Conservation (phyloP, 2,113 vertebrate species). For the Strigops habroptila region DNA sequence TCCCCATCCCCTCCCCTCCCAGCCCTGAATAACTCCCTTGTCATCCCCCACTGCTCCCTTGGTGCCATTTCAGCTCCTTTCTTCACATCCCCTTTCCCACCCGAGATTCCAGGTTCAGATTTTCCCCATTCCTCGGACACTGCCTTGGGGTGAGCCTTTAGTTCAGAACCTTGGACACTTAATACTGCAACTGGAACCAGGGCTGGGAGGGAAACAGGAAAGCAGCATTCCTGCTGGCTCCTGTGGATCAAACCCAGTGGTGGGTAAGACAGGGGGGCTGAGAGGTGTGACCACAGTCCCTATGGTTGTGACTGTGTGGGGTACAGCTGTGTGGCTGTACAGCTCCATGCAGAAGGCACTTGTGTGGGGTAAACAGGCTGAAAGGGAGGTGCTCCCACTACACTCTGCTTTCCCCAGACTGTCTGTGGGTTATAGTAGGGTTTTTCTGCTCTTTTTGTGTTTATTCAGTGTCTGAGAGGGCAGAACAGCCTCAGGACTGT, state of each 20-base stretch:
- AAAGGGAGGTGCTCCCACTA: neutral
- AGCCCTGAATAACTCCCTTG: neutral
- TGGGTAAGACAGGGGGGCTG: neutral
- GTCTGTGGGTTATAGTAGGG: too few species aligned
- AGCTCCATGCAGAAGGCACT: neutral
- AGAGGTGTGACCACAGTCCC: neutral
- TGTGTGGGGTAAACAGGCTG: neutral
- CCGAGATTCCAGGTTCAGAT: neutral
- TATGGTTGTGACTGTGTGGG: neutral
- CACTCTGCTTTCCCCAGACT: neutral
- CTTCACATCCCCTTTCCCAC: neutral
- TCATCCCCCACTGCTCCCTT: neutral
- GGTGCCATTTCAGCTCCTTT: neutral
- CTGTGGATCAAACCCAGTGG: neutral
- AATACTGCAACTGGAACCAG: neutral
- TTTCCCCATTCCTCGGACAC: neutral
- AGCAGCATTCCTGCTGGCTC: neutral
- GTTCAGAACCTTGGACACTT: neutral
- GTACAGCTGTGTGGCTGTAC: rapidly evolving
- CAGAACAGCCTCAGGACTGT: neutral
- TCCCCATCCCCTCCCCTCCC: neutral
- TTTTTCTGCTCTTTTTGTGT: neutral
- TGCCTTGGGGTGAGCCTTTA: neutral
- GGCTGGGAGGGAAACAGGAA: neutral
- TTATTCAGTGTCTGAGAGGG: neutral